Conservation (phyloP, 2,113 vertebrate genomes). For the Leptocoma aspasia region DNA sequence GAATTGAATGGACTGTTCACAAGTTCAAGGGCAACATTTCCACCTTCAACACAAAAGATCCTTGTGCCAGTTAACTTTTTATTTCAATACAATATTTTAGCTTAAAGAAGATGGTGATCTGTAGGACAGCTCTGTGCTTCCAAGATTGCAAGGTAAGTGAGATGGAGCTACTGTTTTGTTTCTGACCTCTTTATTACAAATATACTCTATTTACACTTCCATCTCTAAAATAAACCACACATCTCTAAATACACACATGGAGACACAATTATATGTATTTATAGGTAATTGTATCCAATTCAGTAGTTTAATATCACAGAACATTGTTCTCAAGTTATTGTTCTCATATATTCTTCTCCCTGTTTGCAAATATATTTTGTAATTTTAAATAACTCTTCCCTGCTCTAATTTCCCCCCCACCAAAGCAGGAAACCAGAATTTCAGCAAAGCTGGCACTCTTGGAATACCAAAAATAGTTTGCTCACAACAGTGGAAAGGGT, state of each 20-base stretch:
- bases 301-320: not conserved
- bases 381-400: not conserved
- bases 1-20: not conserved
- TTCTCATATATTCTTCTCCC: not conserved
- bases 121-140: not conserved
- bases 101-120: not conserved
- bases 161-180: not conserved
- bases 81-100: not conserved
- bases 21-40: slow-evolving; percentile 5
- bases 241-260: not conserved
- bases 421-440: slow-evolving; percentile 33
- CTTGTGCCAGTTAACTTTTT: not conserved
- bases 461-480: slow-evolving; percentile 46
- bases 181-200: not conserved
- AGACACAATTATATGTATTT: not conserved
- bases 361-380: not conserved
- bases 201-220: not conserved
- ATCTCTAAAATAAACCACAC: not conserved
- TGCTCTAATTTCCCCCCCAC: not conserved
- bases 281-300: not conserved
- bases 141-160: not conserved
- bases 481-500: slow-evolving; percentile 33
- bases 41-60: not conserved
- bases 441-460: slow-evolving; percentile 32
- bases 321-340: not conserved